These are phyloP conservation scores for Anthoscopus minutus DNA, from an alignment of 2,113 vertebrate species.

Conservation along the genomic window DNA sequence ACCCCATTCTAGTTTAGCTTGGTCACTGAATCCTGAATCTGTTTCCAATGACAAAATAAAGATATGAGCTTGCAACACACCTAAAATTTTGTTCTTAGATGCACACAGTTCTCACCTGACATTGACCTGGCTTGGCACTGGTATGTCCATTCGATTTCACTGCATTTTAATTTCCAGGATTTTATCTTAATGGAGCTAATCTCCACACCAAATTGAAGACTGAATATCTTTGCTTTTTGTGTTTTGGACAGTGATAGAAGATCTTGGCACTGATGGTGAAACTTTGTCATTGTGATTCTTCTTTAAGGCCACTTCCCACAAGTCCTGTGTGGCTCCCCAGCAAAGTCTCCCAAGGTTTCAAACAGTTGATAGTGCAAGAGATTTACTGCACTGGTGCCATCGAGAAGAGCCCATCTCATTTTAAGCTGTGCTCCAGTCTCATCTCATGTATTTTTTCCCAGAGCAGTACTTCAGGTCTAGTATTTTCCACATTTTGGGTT, in stretches of 20 bases:
- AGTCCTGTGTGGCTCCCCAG: not conserved
- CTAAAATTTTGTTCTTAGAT: not conserved
- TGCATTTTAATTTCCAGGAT: not conserved
- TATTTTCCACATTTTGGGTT: not conserved
- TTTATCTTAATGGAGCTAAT: not conserved
- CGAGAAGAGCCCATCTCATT: not conserved
- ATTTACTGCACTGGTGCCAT: not conserved
- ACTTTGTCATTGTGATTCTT: not conserved
- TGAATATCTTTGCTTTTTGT: not conserved
- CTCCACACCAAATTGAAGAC: not conserved
- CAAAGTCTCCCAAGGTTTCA: not conserved
- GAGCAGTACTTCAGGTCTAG: not conserved
- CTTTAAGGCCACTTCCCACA: not conserved
- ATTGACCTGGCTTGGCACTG: not conserved
- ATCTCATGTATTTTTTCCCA: not conserved
- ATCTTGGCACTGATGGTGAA: not conserved
- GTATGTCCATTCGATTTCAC: not conserved
- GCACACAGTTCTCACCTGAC: not conserved
- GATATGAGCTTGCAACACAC: not conserved
- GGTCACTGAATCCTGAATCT: not conserved
- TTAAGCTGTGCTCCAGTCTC: not conserved
- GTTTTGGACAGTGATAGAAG: not conserved
- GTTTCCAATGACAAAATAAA: not conserved
- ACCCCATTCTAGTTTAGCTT: not conserved
- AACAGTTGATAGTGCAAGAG: accelerated